Evolutionary conservation across 2,113 vertebrate genomes (phyloP).

Genomic region (Cyanoliseus patagonus): DNA sequence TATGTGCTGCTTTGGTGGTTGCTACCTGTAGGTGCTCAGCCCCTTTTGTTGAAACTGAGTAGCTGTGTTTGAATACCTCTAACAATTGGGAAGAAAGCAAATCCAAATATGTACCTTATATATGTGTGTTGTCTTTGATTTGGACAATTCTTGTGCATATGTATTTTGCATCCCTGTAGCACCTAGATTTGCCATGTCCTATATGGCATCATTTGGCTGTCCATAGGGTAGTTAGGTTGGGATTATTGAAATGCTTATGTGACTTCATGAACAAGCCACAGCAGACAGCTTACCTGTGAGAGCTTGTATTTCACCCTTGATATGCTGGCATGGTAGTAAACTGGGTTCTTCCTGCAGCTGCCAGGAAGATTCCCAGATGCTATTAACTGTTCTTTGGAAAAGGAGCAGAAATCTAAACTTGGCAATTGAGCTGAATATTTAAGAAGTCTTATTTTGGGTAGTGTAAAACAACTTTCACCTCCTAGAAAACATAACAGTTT

Average conservation of each 20-base stretch:
- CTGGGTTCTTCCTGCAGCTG: neutral
- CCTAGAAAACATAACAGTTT: neutral
- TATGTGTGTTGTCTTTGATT: neutral
- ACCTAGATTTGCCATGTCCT: neutral
- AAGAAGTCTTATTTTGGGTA: neutral
- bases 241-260: rapidly evolving
- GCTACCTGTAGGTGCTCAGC: neutral
- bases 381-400: neutral
- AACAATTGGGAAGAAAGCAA: neutral
- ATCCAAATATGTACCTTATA: neutral
- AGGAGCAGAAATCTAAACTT: neutral
- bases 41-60: neutral
- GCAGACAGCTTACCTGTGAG: neutral
- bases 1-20: rapidly evolving
- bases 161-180: neutral
- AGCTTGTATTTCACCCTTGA: neutral
- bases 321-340: neutral
- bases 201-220: neutral
- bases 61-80: neutral
- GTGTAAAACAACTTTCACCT: neutral
- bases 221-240: neutral
- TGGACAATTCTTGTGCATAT: neutral
- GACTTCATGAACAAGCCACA: neutral
- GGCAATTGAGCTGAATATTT: neutral
- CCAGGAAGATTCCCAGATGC: neutral